phyloP scores from a whole-genome alignment of 2,888 invertebrate species.

The Euzetes globulus region DNA sequence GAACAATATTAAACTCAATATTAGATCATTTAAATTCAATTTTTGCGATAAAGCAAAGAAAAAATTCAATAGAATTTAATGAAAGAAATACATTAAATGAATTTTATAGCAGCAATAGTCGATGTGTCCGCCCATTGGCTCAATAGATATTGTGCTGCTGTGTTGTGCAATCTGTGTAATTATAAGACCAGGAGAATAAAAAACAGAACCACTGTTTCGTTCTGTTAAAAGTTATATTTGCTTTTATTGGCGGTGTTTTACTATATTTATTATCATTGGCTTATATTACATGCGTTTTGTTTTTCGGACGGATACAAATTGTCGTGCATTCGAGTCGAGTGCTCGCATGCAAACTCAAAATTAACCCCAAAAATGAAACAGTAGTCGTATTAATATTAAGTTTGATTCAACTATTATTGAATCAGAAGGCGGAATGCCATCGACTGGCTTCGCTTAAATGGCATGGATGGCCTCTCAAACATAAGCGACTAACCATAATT shows the following conservation, averaged over 20 bases:
- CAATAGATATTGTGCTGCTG: neutral
- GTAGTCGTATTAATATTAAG: neutral
- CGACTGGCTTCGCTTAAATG: too few relatives aligned
- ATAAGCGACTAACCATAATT: conserved; percentile 21
- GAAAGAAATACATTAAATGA: conserved; percentile 4
- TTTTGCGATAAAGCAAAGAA: neutral
- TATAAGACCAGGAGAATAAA: neutral
- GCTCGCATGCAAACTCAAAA: neutral
- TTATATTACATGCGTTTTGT: neutral
- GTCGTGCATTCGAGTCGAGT: conserved; percentile 11
- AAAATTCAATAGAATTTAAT: conserved; percentile 1
- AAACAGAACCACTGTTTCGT: neutral
- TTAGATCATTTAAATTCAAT: conserved; percentile 1
- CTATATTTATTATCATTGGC: conserved; percentile 5
- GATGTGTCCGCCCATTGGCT: neutral
- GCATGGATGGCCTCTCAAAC: neutral
- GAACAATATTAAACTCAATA: too few relatives aligned
- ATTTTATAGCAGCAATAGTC: neutral
- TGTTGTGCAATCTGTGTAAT: conserved; percentile 7
- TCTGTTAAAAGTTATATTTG: neutral
- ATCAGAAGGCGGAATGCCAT: neutral
- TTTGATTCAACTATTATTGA: neutral
- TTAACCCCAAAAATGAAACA: conserved; percentile 13
- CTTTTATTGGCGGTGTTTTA: conserved; percentile 17
- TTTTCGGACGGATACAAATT: conserved; percentile 10